Evolutionary conservation across 2,888 invertebrate genomes (phyloP).

Genomic region (Drosophila austrosaltans): DNA sequence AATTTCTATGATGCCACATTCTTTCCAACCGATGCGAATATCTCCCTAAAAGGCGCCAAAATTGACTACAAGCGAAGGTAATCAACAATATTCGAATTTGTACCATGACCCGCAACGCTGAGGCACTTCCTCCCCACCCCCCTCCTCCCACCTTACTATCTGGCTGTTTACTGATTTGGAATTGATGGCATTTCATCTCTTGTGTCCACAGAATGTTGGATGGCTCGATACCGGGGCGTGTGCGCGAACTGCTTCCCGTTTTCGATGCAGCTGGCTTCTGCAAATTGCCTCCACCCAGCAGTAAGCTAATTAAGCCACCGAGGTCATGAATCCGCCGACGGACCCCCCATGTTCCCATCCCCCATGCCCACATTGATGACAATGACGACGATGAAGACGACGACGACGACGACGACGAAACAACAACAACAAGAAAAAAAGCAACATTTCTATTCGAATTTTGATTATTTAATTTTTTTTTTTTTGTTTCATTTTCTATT

Average conservation of each 20-base stretch:
- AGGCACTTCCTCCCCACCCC: not conserved
- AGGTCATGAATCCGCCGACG: slow-evolving; percentile 69
- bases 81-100: slow-evolving; percentile 1
- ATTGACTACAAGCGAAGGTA: slow-evolving; percentile 84
- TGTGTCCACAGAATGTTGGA: slow-evolving; percentile 86
- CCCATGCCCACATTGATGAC: slow-evolving; percentile 18
- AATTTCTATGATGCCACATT: slow-evolving; percentile 95
- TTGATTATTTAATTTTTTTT: slow-evolving; percentile 13
- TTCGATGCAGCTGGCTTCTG: slow-evolving; percentile 94
- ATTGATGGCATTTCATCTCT: slow-evolving; percentile 20
- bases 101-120: too few relatives aligned
- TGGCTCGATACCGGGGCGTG: slow-evolving; percentile 88
- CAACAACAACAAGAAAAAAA: slow-evolving; percentile 16
- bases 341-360: not conserved
- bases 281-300: slow-evolving; percentile 92
- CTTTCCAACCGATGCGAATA: slow-evolving; percentile 92
- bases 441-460: slow-evolving; percentile 43
- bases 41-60: slow-evolving; percentile 87
- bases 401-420: slow-evolving; percentile 15
- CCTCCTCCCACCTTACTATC: not conserved
- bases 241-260: slow-evolving; percentile 90
- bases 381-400: too few relatives aligned
- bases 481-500: slow-evolving; percentile 13
- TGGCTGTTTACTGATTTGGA: not conserved
- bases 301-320: slow-evolving; percentile 89